A percentile compares a stretch with the other conserved stretches of the same genome.
These are phyloP conservation scores for Mus musculus DNA, from an alignment of 2,113 vertebrate genomes.

Conservation along the genomic window DNA sequence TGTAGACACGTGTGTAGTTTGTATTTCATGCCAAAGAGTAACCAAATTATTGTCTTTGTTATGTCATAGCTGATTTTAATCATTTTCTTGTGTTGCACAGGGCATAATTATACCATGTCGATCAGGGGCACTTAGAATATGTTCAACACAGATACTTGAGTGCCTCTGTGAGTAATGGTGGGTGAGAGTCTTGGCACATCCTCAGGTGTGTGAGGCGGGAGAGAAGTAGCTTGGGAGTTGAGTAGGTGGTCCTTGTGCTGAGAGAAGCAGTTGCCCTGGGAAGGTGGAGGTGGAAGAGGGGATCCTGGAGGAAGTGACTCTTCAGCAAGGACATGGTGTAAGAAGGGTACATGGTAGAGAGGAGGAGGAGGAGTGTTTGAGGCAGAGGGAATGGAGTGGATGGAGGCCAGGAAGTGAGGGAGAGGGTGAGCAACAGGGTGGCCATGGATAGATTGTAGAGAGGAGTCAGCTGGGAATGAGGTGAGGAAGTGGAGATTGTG, in stretches of 20 bases:
- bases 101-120: not conserved
- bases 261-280: not conserved
- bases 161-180: not conserved
- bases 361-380: not conserved
- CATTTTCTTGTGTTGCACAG: not conserved
- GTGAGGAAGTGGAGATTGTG: not conserved
- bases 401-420: not conserved
- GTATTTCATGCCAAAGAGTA: constrained; percentile 35
- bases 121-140: constrained; percentile 33
- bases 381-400: not conserved
- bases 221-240: not conserved
- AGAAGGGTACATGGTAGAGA: not conserved
- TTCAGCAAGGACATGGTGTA: not conserved
- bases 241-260: not conserved
- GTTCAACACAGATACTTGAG: not conserved
- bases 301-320: not conserved
- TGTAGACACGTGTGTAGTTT: constrained; percentile 31
- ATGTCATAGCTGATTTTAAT: not conserved
- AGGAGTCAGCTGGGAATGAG: not conserved
- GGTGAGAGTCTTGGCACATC: not conserved
- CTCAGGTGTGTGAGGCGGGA: not conserved
- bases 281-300: not conserved
- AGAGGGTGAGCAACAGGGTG: not conserved
- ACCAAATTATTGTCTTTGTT: constrained; percentile 24
- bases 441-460: not conserved